These are phyloP conservation scores for Caenorhabditis sp. DNA, from an alignment of 2,888 invertebrate genomes.

Conservation along the genomic window DNA sequence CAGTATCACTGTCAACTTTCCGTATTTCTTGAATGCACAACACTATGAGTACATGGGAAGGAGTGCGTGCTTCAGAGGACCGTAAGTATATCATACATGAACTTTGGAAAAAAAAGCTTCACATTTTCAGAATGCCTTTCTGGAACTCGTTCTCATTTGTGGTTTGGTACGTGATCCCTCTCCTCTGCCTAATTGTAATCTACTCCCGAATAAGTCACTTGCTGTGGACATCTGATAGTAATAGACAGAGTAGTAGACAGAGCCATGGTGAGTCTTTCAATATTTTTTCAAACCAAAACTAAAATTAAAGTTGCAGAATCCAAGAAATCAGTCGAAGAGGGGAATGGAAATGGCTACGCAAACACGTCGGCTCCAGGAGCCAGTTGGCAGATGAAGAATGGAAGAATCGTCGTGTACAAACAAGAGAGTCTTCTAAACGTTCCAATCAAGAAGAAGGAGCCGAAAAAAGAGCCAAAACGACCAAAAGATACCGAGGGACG, in stretches of 20 bases:
- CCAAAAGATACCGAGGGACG: slow-evolving; percentile 68
- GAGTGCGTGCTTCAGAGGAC: slow-evolving; percentile 60
- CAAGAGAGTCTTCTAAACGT: slow-evolving; percentile 72
- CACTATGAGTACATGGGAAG: slow-evolving; percentile 52
- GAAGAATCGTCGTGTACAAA: slow-evolving; percentile 67
- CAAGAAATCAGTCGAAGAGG: slow-evolving; percentile 58
- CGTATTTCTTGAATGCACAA: slow-evolving; percentile 73
- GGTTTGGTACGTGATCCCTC: slow-evolving; percentile 90
- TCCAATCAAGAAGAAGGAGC: slow-evolving; percentile 47
- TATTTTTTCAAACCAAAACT: too few relatives aligned
- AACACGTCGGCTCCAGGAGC: slow-evolving; percentile 38
- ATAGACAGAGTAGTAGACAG: slow-evolving; percentile 63
- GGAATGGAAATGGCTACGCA: slow-evolving; percentile 26
- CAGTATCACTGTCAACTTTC: slow-evolving; percentile 68
- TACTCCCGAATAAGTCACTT: slow-evolving; percentile 92
- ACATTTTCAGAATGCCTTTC: slow-evolving; percentile 57
- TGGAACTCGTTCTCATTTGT: slow-evolving; percentile 88
- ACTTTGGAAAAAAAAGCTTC: too few relatives aligned
- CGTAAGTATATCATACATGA: slow-evolving; percentile 29
- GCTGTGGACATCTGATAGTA: slow-evolving; percentile 86
- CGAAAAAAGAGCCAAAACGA: slow-evolving; percentile 39
- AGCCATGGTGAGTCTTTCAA: slow-evolving; percentile 56
- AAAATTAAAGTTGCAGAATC: slow-evolving; percentile 71
- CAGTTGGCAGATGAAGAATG: slow-evolving; percentile 72
- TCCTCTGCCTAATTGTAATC: slow-evolving; percentile 89